Percentiles rank a stretch among this genome's conserved stretches.
phyloP scores from a whole-genome alignment of 1,140 invertebrate genomes.

The Lasioglossum albipes region DNA sequence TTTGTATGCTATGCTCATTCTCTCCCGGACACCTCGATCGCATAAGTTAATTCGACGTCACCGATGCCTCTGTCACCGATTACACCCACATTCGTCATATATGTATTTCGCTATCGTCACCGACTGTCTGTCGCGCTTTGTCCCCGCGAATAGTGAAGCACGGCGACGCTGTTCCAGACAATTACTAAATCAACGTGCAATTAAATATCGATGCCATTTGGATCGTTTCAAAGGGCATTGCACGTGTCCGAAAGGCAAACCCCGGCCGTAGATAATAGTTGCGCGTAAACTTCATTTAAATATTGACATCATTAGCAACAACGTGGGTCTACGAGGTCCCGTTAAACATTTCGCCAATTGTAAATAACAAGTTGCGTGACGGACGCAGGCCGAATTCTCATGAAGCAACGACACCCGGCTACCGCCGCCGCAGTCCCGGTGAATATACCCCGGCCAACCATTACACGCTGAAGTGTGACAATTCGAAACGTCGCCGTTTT shows the following conservation, averaged over 20 bases:
- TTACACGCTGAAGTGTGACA: constrained; percentile 29
- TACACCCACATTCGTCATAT: not conserved
- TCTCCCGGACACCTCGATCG: not conserved
- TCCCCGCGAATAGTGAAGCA: not conserved
- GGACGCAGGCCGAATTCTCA: constrained; percentile 4
- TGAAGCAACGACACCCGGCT: constrained; percentile 8
- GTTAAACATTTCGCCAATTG: constrained; percentile 34
- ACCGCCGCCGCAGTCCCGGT: not conserved
- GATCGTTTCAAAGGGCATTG: not conserved
- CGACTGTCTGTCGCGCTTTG: constrained; percentile 7
- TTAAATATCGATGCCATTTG: constrained; percentile 36
- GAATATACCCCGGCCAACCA: not conserved
- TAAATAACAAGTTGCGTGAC: constrained; percentile 38
- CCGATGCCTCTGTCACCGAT: not conserved
- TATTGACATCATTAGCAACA: constrained; percentile 47
- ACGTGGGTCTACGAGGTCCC: constrained; percentile 6
- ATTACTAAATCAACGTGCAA: constrained; percentile 30
- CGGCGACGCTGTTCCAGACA: not conserved
- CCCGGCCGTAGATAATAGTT: constrained; percentile 32
- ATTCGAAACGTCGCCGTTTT: constrained; percentile 25
- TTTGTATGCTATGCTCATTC: not conserved
- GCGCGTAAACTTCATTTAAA: constrained; percentile 45
- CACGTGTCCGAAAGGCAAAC: constrained; percentile 25
- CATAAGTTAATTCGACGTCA: not conserved
- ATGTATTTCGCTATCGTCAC: constrained; percentile 18